These are phyloP conservation scores for Rattus norvegicus DNA, from an alignment of 2,113 vertebrate genomes.

Conservation along the genomic window DNA sequence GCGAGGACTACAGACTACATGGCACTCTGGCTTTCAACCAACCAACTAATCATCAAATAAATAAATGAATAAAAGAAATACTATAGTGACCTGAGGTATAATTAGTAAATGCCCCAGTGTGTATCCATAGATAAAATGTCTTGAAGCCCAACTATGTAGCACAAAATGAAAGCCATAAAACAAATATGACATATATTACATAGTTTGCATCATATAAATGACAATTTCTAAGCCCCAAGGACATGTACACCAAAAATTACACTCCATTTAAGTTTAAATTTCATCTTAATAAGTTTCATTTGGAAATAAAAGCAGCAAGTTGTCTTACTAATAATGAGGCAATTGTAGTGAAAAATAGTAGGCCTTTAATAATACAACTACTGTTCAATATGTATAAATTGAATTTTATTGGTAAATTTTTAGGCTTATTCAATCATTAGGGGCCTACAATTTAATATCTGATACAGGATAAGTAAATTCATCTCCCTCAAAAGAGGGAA, in stretches of 20 bases:
- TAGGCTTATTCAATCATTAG: background rate
- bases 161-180: background rate
- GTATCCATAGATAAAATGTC: background rate
- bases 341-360: background rate
- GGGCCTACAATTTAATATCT: background rate
- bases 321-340: background rate
- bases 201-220: background rate
- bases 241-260: background rate
- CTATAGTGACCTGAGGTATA: background rate
- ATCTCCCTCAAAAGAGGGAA: slow-evolving; percentile 10
- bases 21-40: background rate
- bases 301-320: background rate
- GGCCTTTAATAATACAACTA: background rate
- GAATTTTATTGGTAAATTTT: background rate
- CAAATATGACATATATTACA: background rate
- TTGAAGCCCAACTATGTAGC: background rate
- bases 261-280: slow-evolving; percentile 25
- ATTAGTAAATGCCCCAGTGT: background rate
- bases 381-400: background rate
- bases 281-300: background rate
- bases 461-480: background rate
- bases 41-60: background rate
- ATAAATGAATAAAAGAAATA: background rate
- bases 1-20: background rate
- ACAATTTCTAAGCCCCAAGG: background rate